Conservation (phyloP, 1,140 invertebrate genomes). For the Drosophila persimilis region DNA sequence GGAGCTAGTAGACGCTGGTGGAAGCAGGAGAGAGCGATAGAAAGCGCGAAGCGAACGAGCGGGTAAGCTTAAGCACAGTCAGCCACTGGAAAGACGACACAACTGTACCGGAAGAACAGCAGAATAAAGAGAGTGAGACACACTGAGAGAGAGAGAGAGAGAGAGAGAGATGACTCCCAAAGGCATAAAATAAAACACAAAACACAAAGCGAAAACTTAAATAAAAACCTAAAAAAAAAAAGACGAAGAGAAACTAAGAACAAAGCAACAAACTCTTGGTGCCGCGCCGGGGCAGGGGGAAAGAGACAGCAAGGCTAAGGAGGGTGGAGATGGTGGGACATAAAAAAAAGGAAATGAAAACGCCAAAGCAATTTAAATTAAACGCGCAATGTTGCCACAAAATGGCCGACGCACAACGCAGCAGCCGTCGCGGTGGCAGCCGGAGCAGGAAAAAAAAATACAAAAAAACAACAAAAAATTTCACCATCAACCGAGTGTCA, state of each 20-base stretch:
- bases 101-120: conserved; percentile 34
- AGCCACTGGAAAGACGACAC: conserved; percentile 25
- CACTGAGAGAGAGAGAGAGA: not conserved
- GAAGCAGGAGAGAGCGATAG: no score
- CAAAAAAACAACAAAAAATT: conserved; percentile 54
- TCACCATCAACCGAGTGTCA: conserved; percentile 43
- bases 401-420: conserved; percentile 36
- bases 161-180: conserved; percentile 20
- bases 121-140: conserved; percentile 13
- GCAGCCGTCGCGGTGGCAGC: not conserved
- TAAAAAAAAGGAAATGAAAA: conserved; percentile 52
- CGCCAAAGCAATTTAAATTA: conserved; percentile 75
- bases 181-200: conserved; percentile 25
- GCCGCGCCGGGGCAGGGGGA: no score
- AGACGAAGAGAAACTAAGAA: conserved; percentile 19
- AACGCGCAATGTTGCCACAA: conserved; percentile 55
- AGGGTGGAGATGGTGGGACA: conserved; percentile 1
- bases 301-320: not conserved
- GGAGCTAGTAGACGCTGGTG: no score
- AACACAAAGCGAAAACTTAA: conserved; percentile 52
- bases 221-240: conserved; percentile 10
- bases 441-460: conserved; percentile 38
- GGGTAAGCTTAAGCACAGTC: conserved; percentile 16
- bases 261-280: not conserved
- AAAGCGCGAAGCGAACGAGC: conserved; percentile 1